Conservation (phyloP, 2,797 vertebrate species). For the Molossus alvarezi region DNA sequence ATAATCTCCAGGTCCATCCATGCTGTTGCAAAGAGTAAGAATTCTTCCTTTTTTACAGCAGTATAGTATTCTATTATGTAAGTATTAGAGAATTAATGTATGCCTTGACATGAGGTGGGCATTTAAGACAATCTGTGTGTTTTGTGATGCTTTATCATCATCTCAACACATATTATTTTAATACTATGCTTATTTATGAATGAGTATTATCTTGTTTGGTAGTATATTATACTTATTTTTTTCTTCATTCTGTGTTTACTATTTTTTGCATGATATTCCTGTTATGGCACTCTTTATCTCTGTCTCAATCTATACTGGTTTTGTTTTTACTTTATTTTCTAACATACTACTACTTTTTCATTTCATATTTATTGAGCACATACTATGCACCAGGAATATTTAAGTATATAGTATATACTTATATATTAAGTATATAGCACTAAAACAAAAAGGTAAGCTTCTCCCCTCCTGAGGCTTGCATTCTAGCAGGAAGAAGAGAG, state of each 20-base stretch:
- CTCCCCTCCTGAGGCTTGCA: background rate
- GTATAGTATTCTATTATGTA: background rate
- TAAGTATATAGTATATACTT: background rate
- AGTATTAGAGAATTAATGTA: background rate
- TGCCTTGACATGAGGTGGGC: background rate
- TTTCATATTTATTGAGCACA: background rate
- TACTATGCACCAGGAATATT: background rate
- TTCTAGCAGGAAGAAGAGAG: background rate
- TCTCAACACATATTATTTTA: background rate
- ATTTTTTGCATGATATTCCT: background rate
- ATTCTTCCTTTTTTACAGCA: background rate
- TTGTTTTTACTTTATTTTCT: conserved; percentile 8
- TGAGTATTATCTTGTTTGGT: background rate
- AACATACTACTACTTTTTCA: background rate
- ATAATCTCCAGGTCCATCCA: background rate
- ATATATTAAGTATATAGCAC: background rate
- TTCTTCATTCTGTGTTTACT: background rate
- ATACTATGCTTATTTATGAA: background rate
- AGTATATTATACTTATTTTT: background rate
- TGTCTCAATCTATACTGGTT: background rate
- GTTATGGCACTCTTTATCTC: background rate
- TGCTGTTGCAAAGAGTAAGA: background rate
- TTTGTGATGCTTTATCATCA: background rate
- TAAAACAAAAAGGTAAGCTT: background rate
- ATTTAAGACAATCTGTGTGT: background rate